Percentiles rank a stretch among this genome's conserved stretches.
These are phyloP conservation scores for Hanleya hanleyi DNA, from an alignment of 2,888 invertebrate species.

Conservation along the genomic window DNA sequence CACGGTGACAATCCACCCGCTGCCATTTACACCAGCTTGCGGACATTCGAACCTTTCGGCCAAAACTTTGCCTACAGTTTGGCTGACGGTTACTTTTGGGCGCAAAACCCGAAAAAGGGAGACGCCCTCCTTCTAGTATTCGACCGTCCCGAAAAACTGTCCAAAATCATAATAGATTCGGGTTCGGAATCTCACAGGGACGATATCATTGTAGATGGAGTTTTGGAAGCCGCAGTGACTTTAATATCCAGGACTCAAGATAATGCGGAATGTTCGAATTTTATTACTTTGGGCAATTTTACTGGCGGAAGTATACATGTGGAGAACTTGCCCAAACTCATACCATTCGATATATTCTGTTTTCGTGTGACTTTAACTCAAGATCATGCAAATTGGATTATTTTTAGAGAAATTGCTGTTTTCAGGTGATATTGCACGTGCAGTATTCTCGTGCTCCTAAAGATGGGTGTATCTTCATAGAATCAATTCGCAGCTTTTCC, in stretches of 20 bases:
- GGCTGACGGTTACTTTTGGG: conserved; percentile 72
- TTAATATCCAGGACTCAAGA: conserved; percentile 27
- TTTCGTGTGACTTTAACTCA: conserved; percentile 64
- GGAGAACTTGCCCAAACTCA: conserved; percentile 35
- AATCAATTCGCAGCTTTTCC: no score
- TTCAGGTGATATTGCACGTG: no score
- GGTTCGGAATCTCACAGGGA: conserved; percentile 56
- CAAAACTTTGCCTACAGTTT: conserved; percentile 67
- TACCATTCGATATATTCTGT: conserved; percentile 63
- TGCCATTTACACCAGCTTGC: conserved; percentile 67
- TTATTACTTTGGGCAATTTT: conserved; percentile 47
- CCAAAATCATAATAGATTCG: conserved; percentile 63
- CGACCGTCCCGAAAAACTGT: conserved; percentile 53
- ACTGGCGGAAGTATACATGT: conserved; percentile 62
- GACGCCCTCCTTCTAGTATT: conserved; percentile 69
- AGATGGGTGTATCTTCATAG: no score
- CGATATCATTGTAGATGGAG: conserved; percentile 59
- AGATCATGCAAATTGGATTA: conserved; percentile 69
- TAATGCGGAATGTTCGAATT: conserved; percentile 42
- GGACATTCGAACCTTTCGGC: conserved; percentile 62
- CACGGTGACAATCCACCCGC: conserved; percentile 70
- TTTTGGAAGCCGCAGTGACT: conserved; percentile 55
- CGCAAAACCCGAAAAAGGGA: conserved; percentile 56
- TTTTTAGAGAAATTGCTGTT: conserved; percentile 71
- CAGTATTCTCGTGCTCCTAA: no score